Base-by-base conservation (phyloP, 2,797 vertebrate genomes). In the Cossypha niveicapilla region DNA sequence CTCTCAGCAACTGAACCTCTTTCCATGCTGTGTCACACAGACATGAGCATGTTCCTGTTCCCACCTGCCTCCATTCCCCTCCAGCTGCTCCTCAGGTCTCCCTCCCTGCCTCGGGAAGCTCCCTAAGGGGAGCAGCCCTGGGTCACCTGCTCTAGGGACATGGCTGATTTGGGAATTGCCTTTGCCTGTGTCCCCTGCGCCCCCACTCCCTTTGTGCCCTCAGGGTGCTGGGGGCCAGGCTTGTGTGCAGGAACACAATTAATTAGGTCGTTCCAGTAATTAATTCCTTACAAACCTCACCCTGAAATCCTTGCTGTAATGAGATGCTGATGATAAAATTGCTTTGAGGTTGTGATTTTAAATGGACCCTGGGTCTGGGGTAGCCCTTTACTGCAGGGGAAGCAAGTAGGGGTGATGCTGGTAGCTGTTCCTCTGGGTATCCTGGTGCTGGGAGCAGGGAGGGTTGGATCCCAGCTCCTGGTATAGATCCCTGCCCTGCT, bases 231-330 rank as follows among this genome's bases (percentile, higher is more conserved):
- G 72, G 73, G 66, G 66, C 82, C 63, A 91, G 62, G 24, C 62
- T 81, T 2, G 1, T 8, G 11, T 88, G 50, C 62, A n/a, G 63
- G 58, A 94, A 45, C 57, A 79, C 84, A 87, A 95, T 94, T 95
- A 97, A 96, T 96, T 95, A 92, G 93, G 94, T 94, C 30, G 6
- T 90, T 88, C 44, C 74, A 90, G 80, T 96, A 94, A 95, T 96
- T 94, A 96, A 95, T 96, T 96, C 89, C 62, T 93, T 62, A 65
- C 50, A 91, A 94, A 83, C 34, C 42, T 90, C 50, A 35, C 74
- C 37, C 17, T 58, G 86, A 82, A 86, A 73, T 87, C 60, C 53
- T 61, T 54, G 68, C 73, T 87, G 61, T 89, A 87, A 78, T 0
- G 4, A 92, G 90, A 50, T 80, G 83, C 35, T 0, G 8, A 30